phyloP scores from a whole-genome alignment of 1,140 invertebrate genomes.

The Pantala flavescens region DNA sequence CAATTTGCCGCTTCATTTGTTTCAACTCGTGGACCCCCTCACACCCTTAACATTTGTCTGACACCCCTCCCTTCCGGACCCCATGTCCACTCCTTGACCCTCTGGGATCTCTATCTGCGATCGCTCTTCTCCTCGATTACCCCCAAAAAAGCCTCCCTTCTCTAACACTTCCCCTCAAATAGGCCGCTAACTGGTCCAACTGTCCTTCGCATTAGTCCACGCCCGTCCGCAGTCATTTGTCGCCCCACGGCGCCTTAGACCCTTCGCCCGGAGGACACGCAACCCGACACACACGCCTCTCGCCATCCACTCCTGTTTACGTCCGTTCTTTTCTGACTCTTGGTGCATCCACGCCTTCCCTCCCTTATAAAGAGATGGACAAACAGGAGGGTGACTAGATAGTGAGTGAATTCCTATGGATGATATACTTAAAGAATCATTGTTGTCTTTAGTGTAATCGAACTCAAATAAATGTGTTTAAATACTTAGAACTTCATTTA shows the following conservation, averaged over 20 bases:
- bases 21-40: not conserved
- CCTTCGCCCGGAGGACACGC: not conserved
- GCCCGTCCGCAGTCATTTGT: constrained; percentile 6
- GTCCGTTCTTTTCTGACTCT: not conserved
- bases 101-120: not conserved
- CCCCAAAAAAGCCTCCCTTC: not conserved
- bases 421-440: no score
- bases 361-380: not conserved
- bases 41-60: not conserved
- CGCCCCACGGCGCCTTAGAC: not conserved
- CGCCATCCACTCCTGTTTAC: not conserved
- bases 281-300: not conserved
- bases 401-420: no score
- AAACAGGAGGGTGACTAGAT: not conserved
- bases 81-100: not conserved
- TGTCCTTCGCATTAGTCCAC: constrained; percentile 7
- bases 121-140: not conserved
- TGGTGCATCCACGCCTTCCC: not conserved
- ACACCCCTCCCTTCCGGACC: not conserved
- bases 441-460: no score
- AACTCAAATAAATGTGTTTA: no score
- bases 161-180: not conserved
- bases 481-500: no score
- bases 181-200: not conserved
- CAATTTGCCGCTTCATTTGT: not conserved